Conservation (phyloP, 1,140 invertebrate genomes). For the Epicauta chinensis region DNA sequence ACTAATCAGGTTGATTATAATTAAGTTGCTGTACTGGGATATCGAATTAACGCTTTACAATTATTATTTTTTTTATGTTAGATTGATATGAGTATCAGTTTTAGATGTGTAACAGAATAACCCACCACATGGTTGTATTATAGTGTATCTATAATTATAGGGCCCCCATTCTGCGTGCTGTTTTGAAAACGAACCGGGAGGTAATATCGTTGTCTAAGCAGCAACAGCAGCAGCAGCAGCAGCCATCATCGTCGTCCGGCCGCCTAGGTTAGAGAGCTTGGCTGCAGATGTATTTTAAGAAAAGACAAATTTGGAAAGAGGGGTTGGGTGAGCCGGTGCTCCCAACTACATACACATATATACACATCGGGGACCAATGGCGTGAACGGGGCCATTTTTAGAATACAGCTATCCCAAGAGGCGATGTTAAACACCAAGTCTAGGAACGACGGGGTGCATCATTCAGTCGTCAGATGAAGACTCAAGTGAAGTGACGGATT, state of each 20-base stretch:
- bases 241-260: slow-evolving; percentile 5
- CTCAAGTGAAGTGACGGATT: slow-evolving; percentile 18
- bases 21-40: no score
- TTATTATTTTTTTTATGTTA: no score
- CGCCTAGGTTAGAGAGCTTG: slow-evolving; percentile 25
- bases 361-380: slow-evolving; percentile 34
- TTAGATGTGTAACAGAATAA: no score
- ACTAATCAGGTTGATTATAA: no score
- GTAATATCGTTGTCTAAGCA: slow-evolving; percentile 15
- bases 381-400: slow-evolving; percentile 51
- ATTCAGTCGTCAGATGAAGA: slow-evolving; percentile 42
- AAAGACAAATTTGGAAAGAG: slow-evolving; percentile 72
- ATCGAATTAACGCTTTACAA: no score
- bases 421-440: slow-evolving; percentile 17
- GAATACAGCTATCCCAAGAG: slow-evolving; percentile 43
- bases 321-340: slow-evolving; percentile 31
- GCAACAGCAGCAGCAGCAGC: neutral
- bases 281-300: slow-evolving; percentile 66
- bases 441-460: slow-evolving; percentile 36
- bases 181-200: slow-evolving; percentile 6
- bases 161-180: slow-evolving; percentile 10
- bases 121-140: no score
- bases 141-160: slow-evolving; percentile 24
- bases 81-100: no score
- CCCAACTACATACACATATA: neutral